Base-by-base conservation (phyloP, 2,113 vertebrate genomes). In the Canis aureus region DNA sequence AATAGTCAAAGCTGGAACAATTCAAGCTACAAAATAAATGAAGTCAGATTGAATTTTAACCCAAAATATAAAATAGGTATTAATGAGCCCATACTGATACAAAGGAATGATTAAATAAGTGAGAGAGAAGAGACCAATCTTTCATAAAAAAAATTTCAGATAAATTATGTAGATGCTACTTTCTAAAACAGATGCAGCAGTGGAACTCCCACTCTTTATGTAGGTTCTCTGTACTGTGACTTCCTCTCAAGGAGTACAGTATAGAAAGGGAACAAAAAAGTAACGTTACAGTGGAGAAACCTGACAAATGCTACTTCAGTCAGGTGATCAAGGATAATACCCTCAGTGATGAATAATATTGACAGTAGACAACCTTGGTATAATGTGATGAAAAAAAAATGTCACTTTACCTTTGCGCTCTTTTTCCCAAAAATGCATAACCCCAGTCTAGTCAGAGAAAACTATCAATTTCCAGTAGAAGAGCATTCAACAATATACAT, bases 41-140 rank as follows among this genome's bases (percentile, higher is more conserved):
- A 38, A 80, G 2, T 6, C 66, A 16, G n/a, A 62, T 20, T 69
- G 27, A 23, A 57, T 62, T 91, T 57, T 89, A 84, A 76, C 17
- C 4, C 10, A 81, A 73, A 74, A 88, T 78, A 91, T 43, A 73
- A 89, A 91, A 71, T 74, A 51, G 64, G 43, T 69, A 79, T 76
- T 82, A 17, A 73, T 78, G 32, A 38, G 11, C 64, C 51, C 51
- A 89, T 51, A 43, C 23, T 73, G 29, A 55, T 64, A 51, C 22
- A 80, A 93, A 84, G 51, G 53, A 89, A 87, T 76, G 15, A 51
- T 82, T 85, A 66, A 62, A 93, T 51, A 85, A 59, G 64, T 38
- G 22, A 78, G 32, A 38, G 16, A 91, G 12, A 67, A 87, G 15
- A 73, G 73, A 74, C 13, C 32, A 62, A 76, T 69, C 2, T 62